Percentiles rank a stretch among this genome's conserved stretches.
These are phyloP conservation scores for Podargus strigoides DNA, from an alignment of 2,797 vertebrate species.

Conservation along the genomic window DNA sequence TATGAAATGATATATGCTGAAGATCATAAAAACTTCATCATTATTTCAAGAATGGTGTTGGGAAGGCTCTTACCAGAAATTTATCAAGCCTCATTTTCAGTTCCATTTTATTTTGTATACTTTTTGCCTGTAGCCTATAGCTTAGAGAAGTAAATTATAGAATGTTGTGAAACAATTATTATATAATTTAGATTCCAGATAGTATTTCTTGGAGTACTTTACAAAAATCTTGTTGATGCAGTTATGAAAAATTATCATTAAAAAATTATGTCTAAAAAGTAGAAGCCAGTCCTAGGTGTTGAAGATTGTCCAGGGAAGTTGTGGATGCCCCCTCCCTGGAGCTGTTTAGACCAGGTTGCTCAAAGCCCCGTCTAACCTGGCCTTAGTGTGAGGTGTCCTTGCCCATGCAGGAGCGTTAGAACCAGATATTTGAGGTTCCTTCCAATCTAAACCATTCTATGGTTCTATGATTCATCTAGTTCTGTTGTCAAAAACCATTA, in stretches of 20 bases:
- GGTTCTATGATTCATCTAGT: no score
- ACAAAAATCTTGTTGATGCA: neutral
- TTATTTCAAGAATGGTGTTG: neutral
- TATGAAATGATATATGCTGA: neutral
- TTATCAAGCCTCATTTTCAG: neutral
- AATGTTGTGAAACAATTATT: neutral
- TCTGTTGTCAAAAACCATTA: neutral
- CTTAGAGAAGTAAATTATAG: neutral
- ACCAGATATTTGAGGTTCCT: no score
- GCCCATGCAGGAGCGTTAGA: no score
- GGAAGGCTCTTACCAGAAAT: neutral
- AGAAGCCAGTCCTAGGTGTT: neutral
- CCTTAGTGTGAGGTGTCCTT: no score
- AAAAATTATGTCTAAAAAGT: neutral
- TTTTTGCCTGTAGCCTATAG: neutral
- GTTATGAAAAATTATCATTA: neutral
- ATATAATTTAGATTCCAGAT: neutral
- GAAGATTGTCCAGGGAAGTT: no score
- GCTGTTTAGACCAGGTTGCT: no score
- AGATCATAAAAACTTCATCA: neutral
- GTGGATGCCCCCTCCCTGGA: no score
- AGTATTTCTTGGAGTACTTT: neutral
- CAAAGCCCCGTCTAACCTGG: no score
- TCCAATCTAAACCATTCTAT: no score
- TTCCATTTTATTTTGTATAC: neutral